A percentile compares a stretch with the other conserved stretches of the same genome.
Evolutionary conservation across 2,113 vertebrate genomes (phyloP).

Genomic region (Vidua chalybeata): DNA sequence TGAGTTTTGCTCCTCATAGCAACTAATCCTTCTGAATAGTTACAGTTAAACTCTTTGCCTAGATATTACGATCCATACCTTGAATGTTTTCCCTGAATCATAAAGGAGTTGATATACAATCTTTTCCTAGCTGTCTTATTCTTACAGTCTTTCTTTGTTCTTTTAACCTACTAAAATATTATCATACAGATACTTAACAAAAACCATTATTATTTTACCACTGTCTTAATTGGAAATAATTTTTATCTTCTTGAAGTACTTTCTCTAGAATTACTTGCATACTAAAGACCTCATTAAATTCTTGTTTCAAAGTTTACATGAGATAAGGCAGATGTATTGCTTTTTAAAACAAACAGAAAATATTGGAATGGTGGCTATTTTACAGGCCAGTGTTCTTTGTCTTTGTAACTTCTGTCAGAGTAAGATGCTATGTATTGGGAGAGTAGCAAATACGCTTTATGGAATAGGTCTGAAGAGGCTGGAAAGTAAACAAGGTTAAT

Average conservation of each 20-base stretch:
- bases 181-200: neutral
- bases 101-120: neutral
- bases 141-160: neutral
- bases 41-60: neutral
- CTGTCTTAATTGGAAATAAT: neutral
- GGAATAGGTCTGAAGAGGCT: neutral
- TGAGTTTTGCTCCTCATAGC: neutral
- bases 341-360: neutral
- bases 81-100: neutral
- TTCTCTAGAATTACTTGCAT: neutral
- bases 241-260: neutral
- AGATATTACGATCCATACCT: neutral
- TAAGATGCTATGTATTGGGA: neutral
- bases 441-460: neutral
- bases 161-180: neutral
- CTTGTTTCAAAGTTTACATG: neutral
- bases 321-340: neutral
- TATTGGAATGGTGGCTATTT: neutral
- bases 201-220: neutral
- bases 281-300: neutral
- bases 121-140: neutral
- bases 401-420: neutral
- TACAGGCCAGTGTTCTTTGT: neutral
- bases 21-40: neutral
- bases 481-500: neutral